phyloP scores from a whole-genome alignment of 1,140 invertebrate genomes.

The Chelonus insularis region DNA sequence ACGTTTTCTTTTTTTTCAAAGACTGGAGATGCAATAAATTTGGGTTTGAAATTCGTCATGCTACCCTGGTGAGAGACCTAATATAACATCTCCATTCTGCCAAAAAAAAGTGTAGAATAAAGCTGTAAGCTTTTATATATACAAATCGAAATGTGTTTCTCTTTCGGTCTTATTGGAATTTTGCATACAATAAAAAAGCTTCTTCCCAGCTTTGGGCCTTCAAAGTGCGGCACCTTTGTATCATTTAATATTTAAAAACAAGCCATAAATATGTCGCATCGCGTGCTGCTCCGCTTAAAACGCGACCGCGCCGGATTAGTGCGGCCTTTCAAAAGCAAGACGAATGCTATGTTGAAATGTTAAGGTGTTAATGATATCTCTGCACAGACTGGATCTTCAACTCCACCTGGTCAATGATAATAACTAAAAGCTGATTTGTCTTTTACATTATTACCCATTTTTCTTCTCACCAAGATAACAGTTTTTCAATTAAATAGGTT shows the following conservation, averaged over 20 bases:
- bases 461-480: too few species aligned
- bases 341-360: slow-evolving; percentile 58
- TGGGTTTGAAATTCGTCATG: slow-evolving; percentile 40
- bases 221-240: slow-evolving; percentile 47
- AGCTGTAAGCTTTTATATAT: too few species aligned
- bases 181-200: not conserved
- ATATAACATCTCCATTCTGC: slow-evolving; percentile 34
- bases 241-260: slow-evolving; percentile 62
- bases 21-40: slow-evolving; percentile 41
- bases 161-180: not conserved
- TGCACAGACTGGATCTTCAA: not conserved
- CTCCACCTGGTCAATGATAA: too few species aligned
- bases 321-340: slow-evolving; percentile 48
- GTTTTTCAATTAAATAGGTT: too few species aligned
- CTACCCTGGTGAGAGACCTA: slow-evolving; percentile 29
- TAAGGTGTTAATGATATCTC: slow-evolving; percentile 56
- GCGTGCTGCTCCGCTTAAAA: slow-evolving; percentile 50
- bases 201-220: not conserved
- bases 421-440: too few species aligned
- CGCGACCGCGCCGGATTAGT: slow-evolving; percentile 39
- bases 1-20: slow-evolving; percentile 20
- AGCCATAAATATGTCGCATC: slow-evolving; percentile 58
- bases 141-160: not conserved
- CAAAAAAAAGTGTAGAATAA: not conserved
- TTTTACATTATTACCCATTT: not conserved